These are phyloP conservation scores for Argynnis bischoffii DNA, from an alignment of 2,888 invertebrate species.

Conservation along the genomic window DNA sequence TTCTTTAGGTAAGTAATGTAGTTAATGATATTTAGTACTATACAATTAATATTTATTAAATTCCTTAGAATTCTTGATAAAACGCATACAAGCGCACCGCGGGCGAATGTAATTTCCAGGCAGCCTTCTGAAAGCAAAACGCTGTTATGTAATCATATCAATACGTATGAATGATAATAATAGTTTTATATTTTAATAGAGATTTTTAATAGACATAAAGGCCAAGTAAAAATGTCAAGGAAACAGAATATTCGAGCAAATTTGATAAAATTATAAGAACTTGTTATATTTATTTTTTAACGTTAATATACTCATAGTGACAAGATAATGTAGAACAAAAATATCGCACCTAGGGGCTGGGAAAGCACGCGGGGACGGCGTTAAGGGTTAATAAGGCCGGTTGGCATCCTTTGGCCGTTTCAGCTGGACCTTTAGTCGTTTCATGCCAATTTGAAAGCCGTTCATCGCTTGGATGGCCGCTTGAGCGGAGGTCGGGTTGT, in stretches of 20 bases:
- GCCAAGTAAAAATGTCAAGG: background rate
- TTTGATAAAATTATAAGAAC: no score
- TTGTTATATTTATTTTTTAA: no score
- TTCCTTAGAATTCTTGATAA: conserved; percentile 77
- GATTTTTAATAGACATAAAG: no score
- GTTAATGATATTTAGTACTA: conserved; percentile 75
- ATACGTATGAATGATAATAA: background rate
- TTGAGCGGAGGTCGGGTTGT: conserved; percentile 98
- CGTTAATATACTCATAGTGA: no score
- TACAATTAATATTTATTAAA: conserved; percentile 74
- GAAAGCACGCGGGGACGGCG: conserved; percentile 80
- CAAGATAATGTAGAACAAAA: background rate
- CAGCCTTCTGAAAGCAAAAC: conserved; percentile 56
- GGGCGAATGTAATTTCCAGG: conserved; percentile 53
- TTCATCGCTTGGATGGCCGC: conserved; percentile 99
- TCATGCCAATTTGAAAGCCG: conserved; percentile 99
- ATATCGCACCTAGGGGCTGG: conserved; percentile 51
- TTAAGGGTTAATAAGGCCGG: conserved; percentile 95
- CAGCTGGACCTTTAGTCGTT: conserved; percentile 99
- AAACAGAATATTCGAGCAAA: background rate
- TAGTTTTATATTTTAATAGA: no score
- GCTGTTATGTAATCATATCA: conserved; percentile 7
- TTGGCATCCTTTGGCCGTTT: conserved; percentile 99
- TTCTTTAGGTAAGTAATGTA: conserved; percentile 69
- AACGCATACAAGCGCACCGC: conserved; percentile 66